phyloP scores from a whole-genome alignment of 2,888 invertebrate species.

The Trichogramma dendrolimi region DNA sequence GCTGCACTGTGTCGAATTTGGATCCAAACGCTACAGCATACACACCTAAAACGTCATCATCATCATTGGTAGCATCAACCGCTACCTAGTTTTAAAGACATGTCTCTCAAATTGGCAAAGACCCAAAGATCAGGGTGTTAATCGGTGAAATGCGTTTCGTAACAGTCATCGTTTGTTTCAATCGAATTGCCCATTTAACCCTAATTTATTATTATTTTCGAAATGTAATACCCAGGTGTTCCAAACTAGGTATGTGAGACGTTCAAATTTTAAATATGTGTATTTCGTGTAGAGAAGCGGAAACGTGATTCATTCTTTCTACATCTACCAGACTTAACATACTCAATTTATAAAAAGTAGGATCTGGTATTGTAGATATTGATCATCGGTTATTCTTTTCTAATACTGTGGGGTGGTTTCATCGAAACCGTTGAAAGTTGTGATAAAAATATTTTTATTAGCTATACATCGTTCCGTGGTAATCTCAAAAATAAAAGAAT shows the following conservation, averaged over 20 bases:
- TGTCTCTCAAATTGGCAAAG: slow-evolving; percentile 25
- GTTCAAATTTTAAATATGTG: too few relatives aligned
- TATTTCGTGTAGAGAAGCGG: slow-evolving; percentile 4
- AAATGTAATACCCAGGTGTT: background rate
- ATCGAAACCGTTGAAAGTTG: slow-evolving; percentile 18
- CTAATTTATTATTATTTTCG: background rate
- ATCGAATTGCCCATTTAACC: background rate
- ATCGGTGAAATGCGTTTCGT: slow-evolving; percentile 37
- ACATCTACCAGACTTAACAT: slow-evolving; percentile 12
- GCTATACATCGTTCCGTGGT: background rate
- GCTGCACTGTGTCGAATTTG: slow-evolving; percentile 58
- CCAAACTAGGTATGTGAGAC: too few relatives aligned
- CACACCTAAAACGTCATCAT: slow-evolving; percentile 73
- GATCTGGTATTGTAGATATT: slow-evolving; percentile 17
- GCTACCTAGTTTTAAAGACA: slow-evolving; percentile 53
- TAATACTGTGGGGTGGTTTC: slow-evolving; percentile 37
- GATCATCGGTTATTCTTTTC: slow-evolving; percentile 31
- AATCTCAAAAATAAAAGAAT: too few relatives aligned
- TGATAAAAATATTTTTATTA: slow-evolving; percentile 10
- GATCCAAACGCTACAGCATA: slow-evolving; percentile 91
- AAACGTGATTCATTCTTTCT: slow-evolving; percentile 25
- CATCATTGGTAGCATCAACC: slow-evolving; percentile 59
- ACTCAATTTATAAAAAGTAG: slow-evolving; percentile 18
- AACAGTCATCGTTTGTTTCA: background rate
- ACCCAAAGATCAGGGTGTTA: slow-evolving; percentile 34